Base-by-base conservation (phyloP, 53 echinoderm and acorn worm genomes). In the Echinometra lucunter region DNA sequence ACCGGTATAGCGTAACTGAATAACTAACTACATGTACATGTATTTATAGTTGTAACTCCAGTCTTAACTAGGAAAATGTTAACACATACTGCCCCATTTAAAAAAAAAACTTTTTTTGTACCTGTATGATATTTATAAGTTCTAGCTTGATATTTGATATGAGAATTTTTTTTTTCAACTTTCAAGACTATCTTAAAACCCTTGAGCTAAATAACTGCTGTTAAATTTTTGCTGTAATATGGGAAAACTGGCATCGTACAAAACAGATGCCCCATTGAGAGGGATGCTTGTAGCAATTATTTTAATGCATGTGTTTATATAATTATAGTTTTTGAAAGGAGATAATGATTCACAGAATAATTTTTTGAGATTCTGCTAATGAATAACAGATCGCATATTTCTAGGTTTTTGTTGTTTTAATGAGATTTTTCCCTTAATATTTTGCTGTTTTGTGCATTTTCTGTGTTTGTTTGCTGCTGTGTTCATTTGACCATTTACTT, bases 401-500 rank as follows among this genome's bases (percentile, higher is more conserved):
- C 30, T 8, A 28, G 34, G 0, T 70, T 70, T 70, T 70, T 32
- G 13, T 85, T 49, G 1, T 85, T 11, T 85, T 85, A n/a, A n/a
- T 53, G 10, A 13, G 34, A 45, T 85, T 45, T 49, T 85, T 85
- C 28, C 49, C 28, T 10, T 44, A 2, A 21, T 28, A 2, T 49
- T 47, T 85, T 85, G 85, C 85, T 12, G 49, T 85, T 85, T 18
- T 85, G 78, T 78, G 45, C n/a, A 27, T 47, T 23, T 28, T 85
- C 49, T 10, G 28, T 85, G 85, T 85, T 85, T 82, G 7, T 23
- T 85, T 85, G 85, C 85, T 13, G 85, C 49, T 85, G 81, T 42
- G 81, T 42, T 81, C 4, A 25, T 23, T 81, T 44, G 44, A 81
- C 44, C 40, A 81, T 10, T 4, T 42, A 13, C 72, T 35, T 72